phyloP scores from a whole-genome alignment of 2,797 vertebrate species.

The Parauchenoglanis punctatus region DNA sequence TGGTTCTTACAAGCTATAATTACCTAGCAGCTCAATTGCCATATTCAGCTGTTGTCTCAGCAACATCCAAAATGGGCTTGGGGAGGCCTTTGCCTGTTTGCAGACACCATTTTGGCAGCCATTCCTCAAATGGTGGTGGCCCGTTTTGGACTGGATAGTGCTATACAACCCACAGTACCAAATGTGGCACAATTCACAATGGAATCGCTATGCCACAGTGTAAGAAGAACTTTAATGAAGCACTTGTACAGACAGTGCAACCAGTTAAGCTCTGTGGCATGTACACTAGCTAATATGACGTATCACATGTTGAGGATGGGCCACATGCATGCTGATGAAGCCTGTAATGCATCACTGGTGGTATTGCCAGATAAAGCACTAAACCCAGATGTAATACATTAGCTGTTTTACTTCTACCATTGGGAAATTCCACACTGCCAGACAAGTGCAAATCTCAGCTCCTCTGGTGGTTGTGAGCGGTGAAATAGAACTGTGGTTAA shows the following conservation, averaged over 20 bases:
- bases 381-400: neutral
- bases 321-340: neutral
- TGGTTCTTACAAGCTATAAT: neutral
- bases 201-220: neutral
- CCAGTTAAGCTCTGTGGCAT: neutral
- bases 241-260: neutral
- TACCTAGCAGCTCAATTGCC: neutral
- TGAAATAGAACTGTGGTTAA: neutral
- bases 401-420: no score
- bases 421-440: neutral
- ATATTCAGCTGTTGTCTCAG: neutral
- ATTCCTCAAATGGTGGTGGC: neutral
- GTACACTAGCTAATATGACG: neutral
- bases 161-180: neutral
- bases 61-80: neutral
- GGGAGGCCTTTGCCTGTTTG: neutral
- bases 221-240: neutral
- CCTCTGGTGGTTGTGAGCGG: neutral
- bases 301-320: neutral
- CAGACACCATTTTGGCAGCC: neutral
- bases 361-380: neutral
- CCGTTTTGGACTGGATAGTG: neutral
- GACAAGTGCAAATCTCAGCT: neutral
- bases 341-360: neutral
- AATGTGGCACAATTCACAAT: neutral